These are phyloP conservation scores for Lithobates pipiens DNA, from an alignment of 2,797 vertebrate species.

Conservation along the genomic window DNA sequence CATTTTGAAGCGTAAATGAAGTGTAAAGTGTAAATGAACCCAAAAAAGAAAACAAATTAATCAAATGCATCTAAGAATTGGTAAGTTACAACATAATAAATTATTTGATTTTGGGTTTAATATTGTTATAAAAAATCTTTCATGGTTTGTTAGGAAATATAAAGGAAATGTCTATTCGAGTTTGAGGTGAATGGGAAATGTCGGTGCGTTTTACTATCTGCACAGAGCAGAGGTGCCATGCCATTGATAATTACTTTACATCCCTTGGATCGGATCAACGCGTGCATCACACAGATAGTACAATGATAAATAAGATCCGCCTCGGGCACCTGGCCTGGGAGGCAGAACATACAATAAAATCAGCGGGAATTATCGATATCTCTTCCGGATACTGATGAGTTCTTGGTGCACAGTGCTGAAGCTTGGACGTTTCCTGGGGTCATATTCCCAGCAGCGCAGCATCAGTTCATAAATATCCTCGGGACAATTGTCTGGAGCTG, in stretches of 20 bases:
- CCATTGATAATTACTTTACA: not conserved
- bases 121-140: no score
- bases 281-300: not conserved
- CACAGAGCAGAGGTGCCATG: not conserved
- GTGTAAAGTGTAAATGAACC: no score
- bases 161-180: not conserved
- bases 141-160: not conserved
- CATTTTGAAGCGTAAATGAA: no score
- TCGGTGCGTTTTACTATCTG: not conserved
- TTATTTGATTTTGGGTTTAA: no score
- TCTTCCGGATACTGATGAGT: constrained; percentile 78
- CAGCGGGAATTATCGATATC: constrained; percentile 67
- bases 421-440: constrained; percentile 82
- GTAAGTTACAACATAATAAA: no score
- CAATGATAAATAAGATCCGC: not conserved
- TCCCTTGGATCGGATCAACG: not conserved
- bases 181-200: not conserved
- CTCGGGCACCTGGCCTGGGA: not conserved
- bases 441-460: constrained; percentile 90
- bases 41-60: no score
- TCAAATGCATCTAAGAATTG: no score
- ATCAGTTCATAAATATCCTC: constrained; percentile 86
- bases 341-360: not conserved
- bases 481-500: constrained; percentile 82
- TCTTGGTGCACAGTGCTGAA: constrained; percentile 82